Evolutionary conservation across 2,888 invertebrate species (phyloP), one percentile per base, ranked within the genome.

Genomic region (Phaedon cochleariae): DNA sequence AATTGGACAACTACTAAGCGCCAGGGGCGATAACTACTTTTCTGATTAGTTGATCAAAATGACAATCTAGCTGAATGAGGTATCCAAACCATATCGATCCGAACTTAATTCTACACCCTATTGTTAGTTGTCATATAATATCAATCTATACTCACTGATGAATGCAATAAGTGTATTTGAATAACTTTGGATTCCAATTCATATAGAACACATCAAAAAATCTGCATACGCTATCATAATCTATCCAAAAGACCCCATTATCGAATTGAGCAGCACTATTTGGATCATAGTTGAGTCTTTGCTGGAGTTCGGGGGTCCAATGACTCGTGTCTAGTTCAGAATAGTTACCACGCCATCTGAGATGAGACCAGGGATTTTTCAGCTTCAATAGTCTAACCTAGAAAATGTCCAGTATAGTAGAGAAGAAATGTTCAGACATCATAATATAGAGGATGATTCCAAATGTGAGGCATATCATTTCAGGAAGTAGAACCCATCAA

Each of bases 171-270:
- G 96, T 96, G 82, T 89, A 92, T 64, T 89, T 87, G 80, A 98
- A 98, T 65, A 97, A 83, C 67, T 90, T 90, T 20, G 97, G 96
- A 82, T 96, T 95, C 98, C 98, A 98, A 81, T 96, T 98, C 75
- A 97, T 86, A 81, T 97, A 97, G 82, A 97, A 94, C 0, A 97
- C 96, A 79, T 97, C 97, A 82, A 92, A 98, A 84, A 96, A 97
- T 34, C 89, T 89, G 65, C 92, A 87, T 70, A 97, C 89, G 68
- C 96, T 96, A 52, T 92, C 90, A 80, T 94, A 97, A 84, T 97
- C 97, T 67, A 97, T 97, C 97, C 97, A 97, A 84, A 97, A 97
- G 0, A 97, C 93, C 5, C 97, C 97, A 83, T 97, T 97, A 83
- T 98, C 97, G 83, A 93, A 91, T 81, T 92, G 91, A 37, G 93